Conservation (phyloP, 2,113 vertebrate genomes). For the Eulacestoma nigropectus region DNA sequence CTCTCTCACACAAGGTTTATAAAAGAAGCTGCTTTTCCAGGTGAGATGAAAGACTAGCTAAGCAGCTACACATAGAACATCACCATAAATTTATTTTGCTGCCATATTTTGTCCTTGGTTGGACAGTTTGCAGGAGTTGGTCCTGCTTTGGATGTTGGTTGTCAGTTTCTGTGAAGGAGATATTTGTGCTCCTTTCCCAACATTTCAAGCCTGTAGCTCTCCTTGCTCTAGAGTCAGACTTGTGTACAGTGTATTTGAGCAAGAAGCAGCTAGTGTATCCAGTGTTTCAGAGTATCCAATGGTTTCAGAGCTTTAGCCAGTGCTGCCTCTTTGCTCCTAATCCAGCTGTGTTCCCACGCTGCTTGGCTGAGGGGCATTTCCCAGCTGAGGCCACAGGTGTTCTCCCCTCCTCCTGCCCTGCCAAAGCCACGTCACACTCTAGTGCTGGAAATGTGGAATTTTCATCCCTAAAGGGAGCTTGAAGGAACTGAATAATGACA, state of each 20-base stretch:
- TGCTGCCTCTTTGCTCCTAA: not conserved
- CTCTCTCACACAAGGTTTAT: not conserved
- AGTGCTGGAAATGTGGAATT: fast-evolving
- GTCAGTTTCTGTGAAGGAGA: not conserved
- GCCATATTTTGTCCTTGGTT: not conserved
- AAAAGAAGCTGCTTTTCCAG: not conserved
- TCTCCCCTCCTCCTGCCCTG: not conserved
- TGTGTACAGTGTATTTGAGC: not conserved
- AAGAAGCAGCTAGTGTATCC: not conserved
- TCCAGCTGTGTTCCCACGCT: not conserved
- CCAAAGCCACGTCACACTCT: not conserved
- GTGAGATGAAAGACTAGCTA: not conserved
- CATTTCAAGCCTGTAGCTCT: not conserved
- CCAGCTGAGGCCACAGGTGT: not conserved
- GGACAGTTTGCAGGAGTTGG: not conserved
- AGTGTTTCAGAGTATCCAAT: too few species aligned
- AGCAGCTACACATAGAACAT: not conserved
- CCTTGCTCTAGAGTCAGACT: not conserved
- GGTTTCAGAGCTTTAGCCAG: not conserved
- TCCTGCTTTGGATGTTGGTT: not conserved
- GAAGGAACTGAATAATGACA: not conserved
- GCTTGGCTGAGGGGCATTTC: not conserved
- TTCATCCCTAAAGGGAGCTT: not conserved
- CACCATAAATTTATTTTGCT: not conserved
- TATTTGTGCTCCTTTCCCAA: not conserved